Base-by-base conservation (phyloP, 2,113 vertebrate genomes). In the Calidris pygmaea region DNA sequence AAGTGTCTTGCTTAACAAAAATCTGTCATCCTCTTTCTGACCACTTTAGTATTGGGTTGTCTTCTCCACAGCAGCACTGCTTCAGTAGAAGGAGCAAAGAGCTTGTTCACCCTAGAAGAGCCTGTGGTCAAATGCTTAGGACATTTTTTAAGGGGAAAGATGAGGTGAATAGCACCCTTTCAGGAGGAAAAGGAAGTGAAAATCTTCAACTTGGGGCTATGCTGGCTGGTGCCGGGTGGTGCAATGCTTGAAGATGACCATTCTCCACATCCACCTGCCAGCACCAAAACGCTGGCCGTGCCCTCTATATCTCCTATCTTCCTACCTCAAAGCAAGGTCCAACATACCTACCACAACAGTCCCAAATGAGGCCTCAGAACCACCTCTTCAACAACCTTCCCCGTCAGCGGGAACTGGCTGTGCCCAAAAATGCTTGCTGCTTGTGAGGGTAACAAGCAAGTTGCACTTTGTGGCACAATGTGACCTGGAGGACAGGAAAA, bases 381-480 rank as follows among this genome's bases (percentile, higher is more conserved):
- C 45, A 65, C 8, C 23, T 56, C 65, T 80, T 53, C 68, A 43
- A 30, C 7, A 71, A 1, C 4, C 10, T 60, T 27, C 34, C 9
- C 23, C 4, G 7, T 1, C 7, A n/a, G 29, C 59, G 56, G 48
- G 43, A 85, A 19, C 22, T 37, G 41, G 7, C 16, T 3, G 12
- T 4, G 12, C 50, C 34, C 16, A 17, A 75, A 85, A 79, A 70
- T 3, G 2, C 7, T 24, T 59, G 9, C 65, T 58, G 27, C 27
- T 35, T 53, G 23, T 12, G 12, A 60, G 35, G 21, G 10, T 16
- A 91, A 66, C 14, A 35, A 71, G 34, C 14, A 74, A 66, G 50
- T 8, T 50, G 27, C 18, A 27, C 7, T 9, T 29, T 2, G 1
- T 21, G 32, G 20, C 18, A 41, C 0, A 1, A 35, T 3, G 3